A percentile compares a stretch with the other conserved stretches of the same genome.
Evolutionary conservation across 2,888 invertebrate genomes (phyloP).

Genomic region (Sepiola atlantica): DNA sequence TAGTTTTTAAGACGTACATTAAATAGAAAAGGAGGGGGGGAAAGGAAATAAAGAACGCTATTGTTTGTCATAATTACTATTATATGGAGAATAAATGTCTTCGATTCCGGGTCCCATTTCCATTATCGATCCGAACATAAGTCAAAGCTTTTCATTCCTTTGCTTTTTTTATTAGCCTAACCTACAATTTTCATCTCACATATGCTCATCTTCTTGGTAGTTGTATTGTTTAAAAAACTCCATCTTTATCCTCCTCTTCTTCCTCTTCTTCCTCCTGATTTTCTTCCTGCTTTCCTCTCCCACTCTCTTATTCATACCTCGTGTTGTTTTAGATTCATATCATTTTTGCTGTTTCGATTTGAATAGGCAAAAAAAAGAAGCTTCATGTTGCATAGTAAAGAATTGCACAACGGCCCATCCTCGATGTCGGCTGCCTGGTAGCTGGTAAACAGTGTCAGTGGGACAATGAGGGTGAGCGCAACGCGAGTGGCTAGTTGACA

Average conservation of each 20-base stretch:
- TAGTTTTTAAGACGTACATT: not conserved
- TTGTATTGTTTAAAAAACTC: not conserved
- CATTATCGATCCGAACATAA: not conserved
- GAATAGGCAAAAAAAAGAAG: not conserved
- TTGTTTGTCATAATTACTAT: not conserved
- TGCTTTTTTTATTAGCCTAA: not conserved
- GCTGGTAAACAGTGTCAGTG: not conserved
- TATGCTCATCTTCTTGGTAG: not conserved
- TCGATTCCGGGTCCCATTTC: not conserved
- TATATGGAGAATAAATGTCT: not conserved
- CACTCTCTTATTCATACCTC: not conserved
- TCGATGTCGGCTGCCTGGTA: not conserved
- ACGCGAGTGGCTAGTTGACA: conserved; percentile 4
- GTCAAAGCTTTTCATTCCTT: not conserved
- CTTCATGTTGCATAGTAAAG: not conserved
- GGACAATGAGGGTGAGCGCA: not conserved
- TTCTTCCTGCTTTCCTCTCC: not conserved
- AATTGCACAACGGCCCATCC: conserved; percentile 10
- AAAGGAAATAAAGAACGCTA: not conserved
- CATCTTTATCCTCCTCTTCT: not conserved
- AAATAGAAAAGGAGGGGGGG: too few species aligned
- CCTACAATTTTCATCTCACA: not conserved
- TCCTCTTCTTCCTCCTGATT: not conserved
- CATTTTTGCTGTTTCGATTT: not conserved
- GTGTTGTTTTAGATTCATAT: not conserved